These are phyloP conservation scores for Coendou prehensilis DNA, from an alignment of 2,797 vertebrate genomes.

Conservation along the genomic window DNA sequence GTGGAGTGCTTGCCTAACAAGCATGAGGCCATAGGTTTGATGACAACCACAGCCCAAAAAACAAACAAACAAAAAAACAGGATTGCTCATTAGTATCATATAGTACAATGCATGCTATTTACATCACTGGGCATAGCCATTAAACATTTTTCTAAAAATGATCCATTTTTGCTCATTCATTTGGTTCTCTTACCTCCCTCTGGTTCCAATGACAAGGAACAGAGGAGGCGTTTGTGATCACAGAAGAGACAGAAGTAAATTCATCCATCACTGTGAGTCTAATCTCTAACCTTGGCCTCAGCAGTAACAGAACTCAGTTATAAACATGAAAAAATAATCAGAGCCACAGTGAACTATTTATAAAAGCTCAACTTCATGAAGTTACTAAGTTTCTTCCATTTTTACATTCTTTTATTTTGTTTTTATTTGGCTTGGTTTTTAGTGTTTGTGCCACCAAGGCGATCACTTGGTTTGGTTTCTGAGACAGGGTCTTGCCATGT, in stretches of 20 bases:
- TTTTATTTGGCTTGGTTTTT: neutral
- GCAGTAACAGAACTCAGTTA: neutral
- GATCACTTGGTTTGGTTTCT: neutral
- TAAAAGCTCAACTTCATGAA: neutral
- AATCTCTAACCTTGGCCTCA: constrained; percentile 32
- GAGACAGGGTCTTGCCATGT: neutral
- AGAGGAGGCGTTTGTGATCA: neutral
- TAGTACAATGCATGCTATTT: neutral
- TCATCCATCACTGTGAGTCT: neutral
- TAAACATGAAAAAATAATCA: neutral
- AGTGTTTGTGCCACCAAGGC: too few relatives aligned
- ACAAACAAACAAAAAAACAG: neutral
- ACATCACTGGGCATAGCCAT: neutral
- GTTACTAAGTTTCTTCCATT: constrained; percentile 42
- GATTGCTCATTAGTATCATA: neutral
- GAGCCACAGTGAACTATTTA: constrained; percentile 11
- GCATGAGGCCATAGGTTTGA: neutral
- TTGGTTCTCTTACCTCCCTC: neutral
- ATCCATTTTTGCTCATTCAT: constrained; percentile 38
- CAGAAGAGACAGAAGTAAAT: constrained; percentile 36
- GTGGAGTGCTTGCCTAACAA: neutral
- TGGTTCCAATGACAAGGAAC: neutral
- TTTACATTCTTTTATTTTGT: neutral
- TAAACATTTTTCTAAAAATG: constrained; percentile 48
- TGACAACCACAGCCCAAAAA: neutral